Evolutionary conservation across 1,140 invertebrate genomes (phyloP).

Genomic region (Saxidomus purpurata): DNA sequence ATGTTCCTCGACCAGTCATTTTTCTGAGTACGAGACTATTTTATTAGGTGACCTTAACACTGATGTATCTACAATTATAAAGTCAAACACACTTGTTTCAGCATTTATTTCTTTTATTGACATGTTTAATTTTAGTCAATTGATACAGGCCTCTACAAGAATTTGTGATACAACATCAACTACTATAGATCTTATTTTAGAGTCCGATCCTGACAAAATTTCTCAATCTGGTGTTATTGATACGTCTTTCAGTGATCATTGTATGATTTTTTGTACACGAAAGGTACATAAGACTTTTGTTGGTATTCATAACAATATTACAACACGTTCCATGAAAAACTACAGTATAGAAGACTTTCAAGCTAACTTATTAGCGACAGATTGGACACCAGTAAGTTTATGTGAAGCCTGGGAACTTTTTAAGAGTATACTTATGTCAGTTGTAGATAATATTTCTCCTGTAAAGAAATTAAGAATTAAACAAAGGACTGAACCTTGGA

Average conservation of each 20-base stretch:
- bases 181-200: constrained; percentile 18
- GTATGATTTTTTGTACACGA: constrained; percentile 26
- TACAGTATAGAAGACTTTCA: too few relatives aligned
- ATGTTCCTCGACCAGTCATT: constrained; percentile 23
- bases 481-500: constrained; percentile 24
- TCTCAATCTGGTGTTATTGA: constrained; percentile 25
- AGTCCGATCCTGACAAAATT: constrained; percentile 7
- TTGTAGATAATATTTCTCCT: constrained; percentile 32
- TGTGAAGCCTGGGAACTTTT: constrained; percentile 14
- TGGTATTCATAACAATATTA: constrained; percentile 26
- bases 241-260: constrained; percentile 30
- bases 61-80: neutral
- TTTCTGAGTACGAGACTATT: constrained; percentile 43
- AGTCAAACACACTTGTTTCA: neutral
- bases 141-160: neutral
- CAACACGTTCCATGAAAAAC: neutral
- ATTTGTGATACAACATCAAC: constrained; percentile 28
- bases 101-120: neutral
- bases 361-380: neutral
- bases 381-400: neutral
- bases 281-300: neutral
- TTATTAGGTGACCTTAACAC: neutral
- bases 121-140: constrained; percentile 4
- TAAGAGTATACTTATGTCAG: neutral
- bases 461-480: constrained; percentile 37